Base-by-base conservation (phyloP, 1,140 invertebrate genomes). In the Aphaenogaster rudis region DNA sequence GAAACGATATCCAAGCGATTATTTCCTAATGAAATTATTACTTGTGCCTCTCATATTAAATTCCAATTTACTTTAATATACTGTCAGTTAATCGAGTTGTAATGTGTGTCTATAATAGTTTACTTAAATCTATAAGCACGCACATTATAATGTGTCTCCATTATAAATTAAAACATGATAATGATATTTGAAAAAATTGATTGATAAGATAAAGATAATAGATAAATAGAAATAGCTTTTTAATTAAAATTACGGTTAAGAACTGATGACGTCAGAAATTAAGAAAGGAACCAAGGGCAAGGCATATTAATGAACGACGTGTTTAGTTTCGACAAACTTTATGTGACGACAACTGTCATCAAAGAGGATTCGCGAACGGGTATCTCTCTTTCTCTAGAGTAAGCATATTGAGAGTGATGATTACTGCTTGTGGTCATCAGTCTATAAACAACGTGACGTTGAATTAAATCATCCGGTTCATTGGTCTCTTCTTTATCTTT, bases 401-500 rank as follows among this genome's bases (percentile, higher is more conserved):
- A 87, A 81, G 50, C 59, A 81, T 59, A 80, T 88, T 81, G 48
- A 88, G n/a, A 71, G 50, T 42, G 86, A 88, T 64, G 59, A 88
- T 52, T 42, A 33, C 11, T 57, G 66, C 54, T 67, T 42, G 59
- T 59, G 33, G 3, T 87, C 87, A 81, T 81, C 86, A 50, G 52
- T 33, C 52, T 33, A 39, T 87, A 88, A 88, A 87, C 39, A 80
- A 87, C 57, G n/a, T 28, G 57, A 74, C 50, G 57, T 67, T 57
- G 50, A 74, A 80, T 87, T 87, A 66, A 88, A 54, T 57, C 48
- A n/a, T 80, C 36, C n/a, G 45, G 17, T 66, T 59, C 39, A 42
- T 88, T 71, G 2, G 33, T 54, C 4, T 71, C 54, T 52, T 45
- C 39, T 45, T 33, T 36, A 17, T 39, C 71, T 21, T 50, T 13